Evolutionary conservation across 1,140 invertebrate species (phyloP), one percentile per base, ranked within the genome.

Genomic region (Eumeta japonica): DNA sequence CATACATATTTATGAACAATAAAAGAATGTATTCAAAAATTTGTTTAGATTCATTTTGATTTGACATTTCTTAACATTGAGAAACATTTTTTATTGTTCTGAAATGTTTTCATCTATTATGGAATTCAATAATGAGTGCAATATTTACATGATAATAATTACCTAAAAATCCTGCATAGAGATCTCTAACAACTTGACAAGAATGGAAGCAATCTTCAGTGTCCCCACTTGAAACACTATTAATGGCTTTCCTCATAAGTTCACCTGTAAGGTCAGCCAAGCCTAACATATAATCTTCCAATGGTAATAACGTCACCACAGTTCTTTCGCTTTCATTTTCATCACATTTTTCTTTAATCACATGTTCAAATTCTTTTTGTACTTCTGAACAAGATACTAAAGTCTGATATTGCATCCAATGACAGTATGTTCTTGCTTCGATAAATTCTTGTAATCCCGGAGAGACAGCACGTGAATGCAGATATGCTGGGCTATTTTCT

Each of bases 241-340:
- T 92, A 3, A 95, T 92, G 39, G 90, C 90, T 46, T 85, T 83
- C 38, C 92, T 79, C 92, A 95, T 94, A 14, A 94, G 58, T 64
- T 96, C 92, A 1, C 92, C 92, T 3, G 90, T 93, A 7, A 94
- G 75, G 75, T 96, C 92, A 4, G 87, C 85, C 27, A 95, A 65
- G 1, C 92, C 92, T n/a, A 94, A 63, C 46, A 94, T 81, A 52
- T 85, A 92, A 48, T 92, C 89, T 24, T 58, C 62, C 0, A 83
- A 81, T 10, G 82, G 76, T 19, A 90, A 57, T 46, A 70, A 46
- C 18, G 61, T 71, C 1, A 37, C 33, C 13, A 54, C 41, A 29
- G 10, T 48, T 16, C 45, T 37, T 15, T 41, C 54, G 20, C 17
- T 41, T 16, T 52, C 45, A 3, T 52, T 50, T 17, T 58, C 50